Evolutionary conservation across 2,888 invertebrate genomes (phyloP), one percentile per base, ranked within the genome.

Genomic region (Trypoxylon attenuatum): DNA sequence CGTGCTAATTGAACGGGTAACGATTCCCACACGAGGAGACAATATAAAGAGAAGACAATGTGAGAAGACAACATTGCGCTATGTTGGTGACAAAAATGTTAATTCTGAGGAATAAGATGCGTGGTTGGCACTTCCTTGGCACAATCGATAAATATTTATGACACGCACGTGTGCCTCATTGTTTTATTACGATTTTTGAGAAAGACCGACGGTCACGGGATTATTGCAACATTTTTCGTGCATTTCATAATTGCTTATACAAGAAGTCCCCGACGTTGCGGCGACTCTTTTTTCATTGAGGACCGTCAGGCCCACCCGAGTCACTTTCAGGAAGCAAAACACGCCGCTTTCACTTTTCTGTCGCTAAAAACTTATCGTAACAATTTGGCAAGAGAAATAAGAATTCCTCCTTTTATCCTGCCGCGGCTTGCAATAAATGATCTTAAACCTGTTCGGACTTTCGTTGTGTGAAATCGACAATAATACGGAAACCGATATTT

Each of bases 271-370:
- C 33, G 33, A 33, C n/a, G n/a, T 33, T 33, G 33, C 4, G 33
- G 33, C 4, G 33, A 13, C 2, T 0, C 64, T 21, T 23, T 16
- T 42, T 58, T 63, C 39, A 41, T 54, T 42, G 25, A 42, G 8
- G 46, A 54, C 43, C 38, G 25, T n/a, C 1, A 54, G 42, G 29
- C 8, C 2, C 33, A 13, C 45, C 19, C 45, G 18, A 19, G 15
- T 50, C 43, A 22, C 22, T 25, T 38, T 6, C 2, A 23, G 23
- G 33, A 55, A 65, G 15, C 47, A 27, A 46, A 65, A 16, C 19
- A 45, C 10, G 15, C 25, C 25, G 21, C 67, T 68, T 66, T 68
- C 68, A 53, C 68, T 60, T 60, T 49, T 15, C 49, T 38, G 22
- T 29, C 16, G 19, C 59, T 25, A n/a, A 47, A 21, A 49, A 27